Evolutionary conservation across 1,140 invertebrate genomes (phyloP).

Genomic region (Nautilus pompilius): DNA sequence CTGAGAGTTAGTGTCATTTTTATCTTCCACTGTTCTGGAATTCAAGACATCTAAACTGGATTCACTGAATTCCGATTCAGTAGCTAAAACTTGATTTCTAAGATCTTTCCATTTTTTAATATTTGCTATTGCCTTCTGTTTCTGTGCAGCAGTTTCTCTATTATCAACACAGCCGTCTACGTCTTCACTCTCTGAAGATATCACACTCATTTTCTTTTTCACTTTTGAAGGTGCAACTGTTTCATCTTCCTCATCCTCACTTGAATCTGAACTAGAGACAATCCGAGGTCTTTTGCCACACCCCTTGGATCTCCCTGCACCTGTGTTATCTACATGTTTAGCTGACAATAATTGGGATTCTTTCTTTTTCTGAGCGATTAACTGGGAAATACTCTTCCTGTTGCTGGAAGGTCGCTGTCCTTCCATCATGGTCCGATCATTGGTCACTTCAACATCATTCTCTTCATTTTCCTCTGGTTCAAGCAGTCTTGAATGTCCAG

Average conservation of each 20-base stretch:
- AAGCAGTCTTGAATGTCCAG: constrained; percentile 6
- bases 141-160: no score
- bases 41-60: constrained; percentile 8
- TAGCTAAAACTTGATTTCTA: constrained; percentile 13
- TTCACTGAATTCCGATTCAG: no score
- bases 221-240: constrained; percentile 1
- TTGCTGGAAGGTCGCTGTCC: constrained; percentile 3
- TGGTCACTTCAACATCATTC: neutral
- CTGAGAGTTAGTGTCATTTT: neutral
- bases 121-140: constrained; percentile 13
- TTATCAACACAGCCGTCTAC: no score
- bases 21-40: constrained; percentile 9
- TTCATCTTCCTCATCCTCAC: constrained; percentile 13
- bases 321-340: no score
- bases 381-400: constrained; percentile 36
- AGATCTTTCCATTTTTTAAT: constrained; percentile 34
- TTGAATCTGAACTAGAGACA: constrained; percentile 23
- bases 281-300: constrained; percentile 1
- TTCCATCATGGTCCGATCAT: neutral
- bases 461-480: neutral
- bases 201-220: constrained; percentile 6
- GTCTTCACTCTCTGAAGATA: no score
- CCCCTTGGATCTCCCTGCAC: no score
- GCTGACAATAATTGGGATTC: no score
- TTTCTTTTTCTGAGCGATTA: constrained; percentile 43